Base-by-base conservation (phyloP, 2,888 invertebrate genomes). In the Prosopocoilus inquinatus region DNA sequence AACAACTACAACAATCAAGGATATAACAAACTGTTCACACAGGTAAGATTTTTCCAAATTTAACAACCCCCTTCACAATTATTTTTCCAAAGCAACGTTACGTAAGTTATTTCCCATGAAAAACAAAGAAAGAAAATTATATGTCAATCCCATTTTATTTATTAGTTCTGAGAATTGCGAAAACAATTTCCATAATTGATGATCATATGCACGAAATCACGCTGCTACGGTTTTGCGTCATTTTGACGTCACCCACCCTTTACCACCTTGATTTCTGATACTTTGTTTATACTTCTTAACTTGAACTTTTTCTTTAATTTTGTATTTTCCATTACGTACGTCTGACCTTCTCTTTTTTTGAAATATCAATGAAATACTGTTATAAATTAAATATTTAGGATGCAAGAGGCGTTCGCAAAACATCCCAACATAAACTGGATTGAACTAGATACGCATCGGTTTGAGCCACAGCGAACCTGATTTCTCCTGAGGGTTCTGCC, bases 1-100 rank as follows among this genome's bases (percentile, higher is more conserved):
- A 87, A 84, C 81, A 86, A 83, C 81, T 85, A 84, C 78, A 85
- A 83, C 78, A 76, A 76, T 67, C 84, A 87, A 75, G 89, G 89
- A 75, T 89, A 89, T 83, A 89, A 89, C 82, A 90, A 89, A 83
- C 84, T 90, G 75, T 89, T 89, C 73, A 88, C 90, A 59, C 90
- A 90, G 89, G 90, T 90, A 79, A 72, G 74, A 59, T 11, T 15
- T 46, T n/a, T n/a, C n/a, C n/a, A 46, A 41, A 41, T 28, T 28
- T 28, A 28, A 28, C 20, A 5, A 20, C 11, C 11, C 36, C 16
- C 33, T n/a, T 12, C 51, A 46, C 36, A 47, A 52, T 41, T 33
- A 12, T 16, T 38, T 32, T 48, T 11, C 47, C 45, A 47, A 12
- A 11, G 35, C 4, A 16, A 16, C 35, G 34, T 34, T 34, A 20